Percentiles rank a stretch among this genome's conserved stretches.
Conservation (phyloP, 1,140 invertebrate genomes). For the Macrocentrus cingulum region DNA sequence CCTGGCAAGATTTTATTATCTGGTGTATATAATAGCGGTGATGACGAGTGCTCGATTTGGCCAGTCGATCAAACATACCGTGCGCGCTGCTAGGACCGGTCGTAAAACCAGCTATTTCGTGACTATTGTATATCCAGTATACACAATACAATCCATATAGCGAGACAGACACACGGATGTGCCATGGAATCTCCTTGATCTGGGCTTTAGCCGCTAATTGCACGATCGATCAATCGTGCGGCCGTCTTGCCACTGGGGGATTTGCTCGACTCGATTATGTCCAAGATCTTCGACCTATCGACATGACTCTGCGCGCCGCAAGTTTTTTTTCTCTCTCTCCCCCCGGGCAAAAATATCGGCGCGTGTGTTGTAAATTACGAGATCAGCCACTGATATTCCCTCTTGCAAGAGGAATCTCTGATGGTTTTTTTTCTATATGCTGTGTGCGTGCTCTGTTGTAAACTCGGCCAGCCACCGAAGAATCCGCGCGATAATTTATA, state of each 20-base stretch:
- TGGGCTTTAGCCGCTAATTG: slow-evolving; percentile 12
- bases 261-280: slow-evolving; percentile 7
- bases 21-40: slow-evolving; percentile 3
- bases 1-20: slow-evolving; percentile 27
- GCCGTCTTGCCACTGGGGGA: slow-evolving; percentile 1
- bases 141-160: slow-evolving; percentile 1
- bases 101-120: no score
- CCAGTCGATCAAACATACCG: slow-evolving; percentile 4
- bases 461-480: slow-evolving; percentile 29
- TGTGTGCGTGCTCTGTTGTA: slow-evolving; percentile 28
- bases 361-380: slow-evolving; percentile 29
- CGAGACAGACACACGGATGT: no score
- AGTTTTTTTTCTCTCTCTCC: slow-evolving; percentile 1
- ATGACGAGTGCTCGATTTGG: slow-evolving; percentile 14
- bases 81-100: no score
- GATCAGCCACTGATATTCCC: slow-evolving; percentile 30
- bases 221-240: slow-evolving; percentile 10
- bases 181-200: slow-evolving; percentile 5
- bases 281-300: slow-evolving; percentile 6
- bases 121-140: no score
- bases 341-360: no score
- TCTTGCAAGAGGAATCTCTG: slow-evolving; percentile 21
- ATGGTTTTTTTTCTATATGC: slow-evolving; percentile 26
- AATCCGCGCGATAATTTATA: slow-evolving; percentile 30
- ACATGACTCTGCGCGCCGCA: neutral